These are phyloP conservation scores for Leptinotarsa tumamoca DNA, from an alignment of 2,888 invertebrate species.

Conservation along the genomic window DNA sequence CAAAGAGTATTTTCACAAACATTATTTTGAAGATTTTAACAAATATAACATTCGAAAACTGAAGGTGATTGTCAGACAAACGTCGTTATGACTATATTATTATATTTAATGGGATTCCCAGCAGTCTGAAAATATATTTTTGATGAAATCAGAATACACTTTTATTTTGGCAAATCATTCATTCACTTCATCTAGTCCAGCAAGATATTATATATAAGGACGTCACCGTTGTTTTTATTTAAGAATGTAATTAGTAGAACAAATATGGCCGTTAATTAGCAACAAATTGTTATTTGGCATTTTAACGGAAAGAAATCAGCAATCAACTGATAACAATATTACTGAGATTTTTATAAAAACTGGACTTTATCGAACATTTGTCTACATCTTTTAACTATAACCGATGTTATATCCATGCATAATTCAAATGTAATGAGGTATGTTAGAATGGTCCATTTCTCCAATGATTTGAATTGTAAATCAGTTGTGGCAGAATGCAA, in stretches of 20 bases:
- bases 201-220: not conserved
- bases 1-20: too few relatives aligned
- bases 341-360: not conserved
- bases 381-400: too few relatives aligned
- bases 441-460: too few relatives aligned
- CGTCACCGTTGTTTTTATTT: not conserved
- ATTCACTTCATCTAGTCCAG: not conserved
- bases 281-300: not conserved
- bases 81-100: too few relatives aligned
- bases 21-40: too few relatives aligned
- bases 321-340: not conserved
- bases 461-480: too few relatives aligned
- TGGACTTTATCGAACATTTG: not conserved
- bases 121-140: not conserved
- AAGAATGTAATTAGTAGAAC: slow-evolving; percentile 2
- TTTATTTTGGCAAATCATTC: not conserved
- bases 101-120: not conserved
- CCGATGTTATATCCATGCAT: too few relatives aligned
- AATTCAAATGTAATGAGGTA: too few relatives aligned
- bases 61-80: too few relatives aligned
- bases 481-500: too few relatives aligned
- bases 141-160: not conserved
- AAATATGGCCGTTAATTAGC: not conserved
- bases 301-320: not conserved
- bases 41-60: too few relatives aligned